Evolutionary conservation across 2,888 invertebrate species (phyloP).

Genomic region (Parnassius mnemosyne): DNA sequence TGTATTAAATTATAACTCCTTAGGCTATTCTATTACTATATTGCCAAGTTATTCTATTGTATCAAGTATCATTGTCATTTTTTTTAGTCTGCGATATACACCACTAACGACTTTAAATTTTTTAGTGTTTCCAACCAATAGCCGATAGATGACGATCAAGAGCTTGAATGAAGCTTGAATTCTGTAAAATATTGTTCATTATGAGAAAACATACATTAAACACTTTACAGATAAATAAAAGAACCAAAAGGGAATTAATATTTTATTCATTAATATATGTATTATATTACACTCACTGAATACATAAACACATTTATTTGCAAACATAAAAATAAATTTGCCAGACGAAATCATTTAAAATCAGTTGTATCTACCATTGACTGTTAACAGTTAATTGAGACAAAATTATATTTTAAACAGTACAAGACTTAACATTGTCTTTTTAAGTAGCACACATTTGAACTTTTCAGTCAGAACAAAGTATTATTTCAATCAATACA

Average conservation of each 20-base stretch:
- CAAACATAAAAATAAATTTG: slow-evolving; percentile 14
- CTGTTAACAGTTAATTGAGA: slow-evolving; percentile 7
- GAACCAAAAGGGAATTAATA: slow-evolving; percentile 3
- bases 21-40: too few species aligned
- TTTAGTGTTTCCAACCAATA: too few species aligned
- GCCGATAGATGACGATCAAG: too few species aligned
- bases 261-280: slow-evolving; percentile 19
- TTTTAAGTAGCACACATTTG: slow-evolving; percentile 52
- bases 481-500: slow-evolving; percentile 34
- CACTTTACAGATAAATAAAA: slow-evolving; percentile 24
- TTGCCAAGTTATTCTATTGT: too few species aligned
- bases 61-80: too few species aligned
- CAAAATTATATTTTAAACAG: neutral
- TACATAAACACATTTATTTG: slow-evolving; percentile 12
- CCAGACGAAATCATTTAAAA: slow-evolving; percentile 3
- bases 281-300: slow-evolving; percentile 6
- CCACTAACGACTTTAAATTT: too few species aligned
- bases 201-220: too few species aligned
- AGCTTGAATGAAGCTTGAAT: too few species aligned
- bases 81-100: too few species aligned
- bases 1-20: too few species aligned
- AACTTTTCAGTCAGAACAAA: slow-evolving; percentile 55
- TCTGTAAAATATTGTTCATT: too few species aligned
- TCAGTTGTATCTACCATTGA: slow-evolving; percentile 8
- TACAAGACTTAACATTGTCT: slow-evolving; percentile 33